phyloP scores from a whole-genome alignment of 2,113 vertebrate species.

The Prietella phreatophila region DNA sequence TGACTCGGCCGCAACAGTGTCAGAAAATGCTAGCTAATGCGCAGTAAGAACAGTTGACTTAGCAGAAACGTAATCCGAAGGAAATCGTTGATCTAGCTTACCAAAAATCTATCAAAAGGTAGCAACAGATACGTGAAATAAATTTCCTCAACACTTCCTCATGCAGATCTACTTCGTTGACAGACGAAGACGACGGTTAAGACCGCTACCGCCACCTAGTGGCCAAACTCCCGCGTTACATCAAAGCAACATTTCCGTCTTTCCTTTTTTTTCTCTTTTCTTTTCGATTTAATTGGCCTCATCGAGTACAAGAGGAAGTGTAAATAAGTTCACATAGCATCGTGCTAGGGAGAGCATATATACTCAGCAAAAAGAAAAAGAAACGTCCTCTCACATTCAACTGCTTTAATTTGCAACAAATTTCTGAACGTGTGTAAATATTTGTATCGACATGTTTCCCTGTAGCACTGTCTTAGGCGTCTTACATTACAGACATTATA shows the following conservation, averaged over 20 bases:
- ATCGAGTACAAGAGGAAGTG: too few species aligned
- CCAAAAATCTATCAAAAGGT: conserved; percentile 6
- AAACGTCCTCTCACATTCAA: too few species aligned
- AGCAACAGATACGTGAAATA: not conserved
- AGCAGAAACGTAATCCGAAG: not conserved
- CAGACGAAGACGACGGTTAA: not conserved
- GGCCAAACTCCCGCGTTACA: not conserved
- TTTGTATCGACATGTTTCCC: too few species aligned
- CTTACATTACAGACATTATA: too few species aligned
- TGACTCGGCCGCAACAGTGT: not conserved
- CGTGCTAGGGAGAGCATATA: not conserved
- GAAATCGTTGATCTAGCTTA: not conserved
- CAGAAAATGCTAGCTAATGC: not conserved
- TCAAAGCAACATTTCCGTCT: not conserved
- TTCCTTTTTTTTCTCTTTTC: not conserved
- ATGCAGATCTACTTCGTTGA: conserved; percentile 17
- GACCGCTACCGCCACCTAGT: not conserved
- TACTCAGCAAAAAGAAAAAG: too few species aligned
- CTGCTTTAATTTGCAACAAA: too few species aligned
- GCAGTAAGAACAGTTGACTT: not conserved
- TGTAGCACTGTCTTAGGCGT: too few species aligned
- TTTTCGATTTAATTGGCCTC: not conserved
- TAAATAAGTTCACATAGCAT: too few species aligned
- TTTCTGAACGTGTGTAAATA: too few species aligned
- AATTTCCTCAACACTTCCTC: conserved; percentile 41